Evolutionary conservation across 1,140 invertebrate genomes (phyloP).

Genomic region (Dufourea novaeangliae): DNA sequence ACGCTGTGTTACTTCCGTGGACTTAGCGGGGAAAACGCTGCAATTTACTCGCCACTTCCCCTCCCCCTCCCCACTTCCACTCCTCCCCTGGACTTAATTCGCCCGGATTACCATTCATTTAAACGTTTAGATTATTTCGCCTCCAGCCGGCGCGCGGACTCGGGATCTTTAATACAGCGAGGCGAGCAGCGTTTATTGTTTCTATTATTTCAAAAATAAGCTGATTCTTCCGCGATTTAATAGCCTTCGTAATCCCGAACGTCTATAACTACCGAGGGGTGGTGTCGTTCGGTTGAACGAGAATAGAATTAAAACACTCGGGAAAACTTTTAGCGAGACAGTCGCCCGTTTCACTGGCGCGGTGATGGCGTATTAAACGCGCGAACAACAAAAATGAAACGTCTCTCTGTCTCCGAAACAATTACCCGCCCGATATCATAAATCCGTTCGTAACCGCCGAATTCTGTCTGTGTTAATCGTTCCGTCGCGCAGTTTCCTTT

Average conservation of each 20-base stretch:
- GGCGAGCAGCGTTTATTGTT: neutral
- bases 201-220: neutral
- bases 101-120: slow-evolving; percentile 2
- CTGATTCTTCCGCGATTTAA: neutral
- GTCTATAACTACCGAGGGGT: neutral
- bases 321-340: too few species aligned
- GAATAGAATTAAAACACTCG: too few species aligned
- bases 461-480: neutral
- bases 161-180: neutral
- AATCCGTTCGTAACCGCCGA: neutral
- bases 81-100: neutral
- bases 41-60: slow-evolving; percentile 6
- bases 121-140: slow-evolving; percentile 6
- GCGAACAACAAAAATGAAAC: neutral
- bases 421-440: neutral
- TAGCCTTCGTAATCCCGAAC: neutral
- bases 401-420: neutral
- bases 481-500: neutral
- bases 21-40: neutral
- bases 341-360: too few species aligned
- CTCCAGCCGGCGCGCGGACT: too few species aligned
- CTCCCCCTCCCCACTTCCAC: neutral
- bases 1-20: neutral
- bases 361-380: too few species aligned
- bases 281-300: too few species aligned